phyloP scores from a whole-genome alignment of 1,140 invertebrate species.

The Gryllus bimaculatus region DNA sequence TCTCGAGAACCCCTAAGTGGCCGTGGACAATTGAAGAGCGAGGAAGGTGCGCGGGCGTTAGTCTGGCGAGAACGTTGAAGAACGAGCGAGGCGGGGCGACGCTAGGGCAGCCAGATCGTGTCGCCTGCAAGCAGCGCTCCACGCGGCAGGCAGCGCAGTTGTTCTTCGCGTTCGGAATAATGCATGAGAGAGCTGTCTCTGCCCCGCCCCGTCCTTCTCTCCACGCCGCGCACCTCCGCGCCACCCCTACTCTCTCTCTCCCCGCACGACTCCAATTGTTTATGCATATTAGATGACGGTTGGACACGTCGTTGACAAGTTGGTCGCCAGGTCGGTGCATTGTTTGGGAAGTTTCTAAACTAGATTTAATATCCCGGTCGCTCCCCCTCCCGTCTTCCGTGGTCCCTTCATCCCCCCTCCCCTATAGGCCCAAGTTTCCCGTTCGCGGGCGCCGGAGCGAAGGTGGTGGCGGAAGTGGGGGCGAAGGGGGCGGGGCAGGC shows the following conservation, averaged over 20 bases:
- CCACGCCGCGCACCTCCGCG: neutral
- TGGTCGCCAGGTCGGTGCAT: neutral
- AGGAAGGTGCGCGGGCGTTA: too few relatives aligned
- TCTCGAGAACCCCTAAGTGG: too few relatives aligned
- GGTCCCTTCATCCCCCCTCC: too few relatives aligned
- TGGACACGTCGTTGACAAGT: neutral
- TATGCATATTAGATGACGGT: conserved; percentile 4
- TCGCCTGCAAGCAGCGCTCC: too few relatives aligned
- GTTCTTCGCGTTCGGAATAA: neutral
- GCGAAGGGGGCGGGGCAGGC: too few relatives aligned
- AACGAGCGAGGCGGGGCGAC: too few relatives aligned
- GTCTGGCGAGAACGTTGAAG: too few relatives aligned
- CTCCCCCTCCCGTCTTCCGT: too few relatives aligned
- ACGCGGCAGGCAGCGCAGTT: neutral
- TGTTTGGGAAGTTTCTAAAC: conserved; percentile 4
- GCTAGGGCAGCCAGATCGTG: too few relatives aligned
- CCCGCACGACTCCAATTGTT: neutral
- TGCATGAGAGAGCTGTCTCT: neutral
- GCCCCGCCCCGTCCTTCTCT: neutral
- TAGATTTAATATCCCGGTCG: neutral
- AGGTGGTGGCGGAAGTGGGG: too few relatives aligned
- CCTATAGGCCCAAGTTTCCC: neutral
- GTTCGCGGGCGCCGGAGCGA: neutral
- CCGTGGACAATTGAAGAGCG: too few relatives aligned
- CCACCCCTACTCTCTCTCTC: neutral